Conservation (phyloP, 2,113 vertebrate genomes). For the Gallinago jamesoni region DNA sequence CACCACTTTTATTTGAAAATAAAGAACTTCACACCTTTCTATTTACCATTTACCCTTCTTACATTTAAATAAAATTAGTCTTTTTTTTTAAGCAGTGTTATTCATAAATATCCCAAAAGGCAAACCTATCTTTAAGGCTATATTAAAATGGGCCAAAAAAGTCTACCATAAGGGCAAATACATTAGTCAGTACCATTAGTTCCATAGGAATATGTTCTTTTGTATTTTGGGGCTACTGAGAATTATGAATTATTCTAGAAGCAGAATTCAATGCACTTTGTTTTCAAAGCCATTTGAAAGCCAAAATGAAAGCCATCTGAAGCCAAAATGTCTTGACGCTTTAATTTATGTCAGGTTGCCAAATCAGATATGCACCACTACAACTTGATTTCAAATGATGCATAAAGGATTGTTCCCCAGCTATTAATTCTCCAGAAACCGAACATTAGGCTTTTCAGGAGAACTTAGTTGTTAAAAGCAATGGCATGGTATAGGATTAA, state of each 20-base stretch:
- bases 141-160: not conserved
- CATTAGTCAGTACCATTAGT: not conserved
- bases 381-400: not conserved
- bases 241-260: not conserved
- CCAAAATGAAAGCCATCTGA: not conserved
- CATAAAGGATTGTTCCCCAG: not conserved
- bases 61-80: not conserved
- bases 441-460: not conserved
- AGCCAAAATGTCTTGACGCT: not conserved
- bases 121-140: not conserved
- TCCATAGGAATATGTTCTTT: not conserved
- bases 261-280: not conserved
- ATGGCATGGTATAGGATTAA: not conserved
- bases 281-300: not conserved
- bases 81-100: not conserved
- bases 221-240: not conserved
- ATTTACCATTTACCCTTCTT: not conserved
- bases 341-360: not conserved
- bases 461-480: not conserved
- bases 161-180: rapidly evolving
- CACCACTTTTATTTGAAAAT: not conserved
- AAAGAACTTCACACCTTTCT: not conserved
- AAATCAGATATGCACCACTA: not conserved
- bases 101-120: not conserved
- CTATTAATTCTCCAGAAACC: not conserved